A percentile compares a stretch with the other conserved stretches of the same genome.
phyloP scores from a whole-genome alignment of 2,797 vertebrate genomes.

The Mus spretus region DNA sequence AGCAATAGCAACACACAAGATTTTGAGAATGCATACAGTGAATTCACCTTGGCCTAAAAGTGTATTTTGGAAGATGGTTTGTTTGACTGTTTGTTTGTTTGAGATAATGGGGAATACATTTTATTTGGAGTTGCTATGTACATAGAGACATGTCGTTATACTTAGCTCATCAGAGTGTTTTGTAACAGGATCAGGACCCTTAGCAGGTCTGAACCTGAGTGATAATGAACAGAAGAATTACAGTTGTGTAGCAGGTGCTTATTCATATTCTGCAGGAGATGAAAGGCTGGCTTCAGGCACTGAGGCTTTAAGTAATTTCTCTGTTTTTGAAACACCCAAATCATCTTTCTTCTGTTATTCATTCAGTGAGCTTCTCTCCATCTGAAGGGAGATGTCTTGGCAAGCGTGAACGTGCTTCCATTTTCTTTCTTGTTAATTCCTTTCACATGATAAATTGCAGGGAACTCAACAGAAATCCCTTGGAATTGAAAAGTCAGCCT shows the following conservation, averaged over 20 bases:
- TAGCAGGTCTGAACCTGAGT: not conserved
- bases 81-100: not conserved
- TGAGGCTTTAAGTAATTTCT: slow-evolving; percentile 53
- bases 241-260: not conserved
- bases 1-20: not conserved
- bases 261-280: slow-evolving; percentile 25
- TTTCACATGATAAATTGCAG: slow-evolving; percentile 82
- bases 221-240: slow-evolving; percentile 38
- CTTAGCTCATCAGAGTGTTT: not conserved
- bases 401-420: slow-evolving; percentile 74
- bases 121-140: not conserved
- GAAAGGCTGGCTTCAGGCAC: not conserved
- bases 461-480: slow-evolving; percentile 75
- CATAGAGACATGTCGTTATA: not conserved
- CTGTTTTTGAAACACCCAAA: slow-evolving; percentile 70
- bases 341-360: slow-evolving; percentile 71
- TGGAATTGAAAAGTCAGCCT: slow-evolving; percentile 83
- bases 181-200: not conserved
- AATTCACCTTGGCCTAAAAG: not conserved
- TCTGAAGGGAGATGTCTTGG: slow-evolving; percentile 73
- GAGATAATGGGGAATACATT: not conserved
- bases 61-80: not conserved
- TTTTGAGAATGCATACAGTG: not conserved
- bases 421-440: slow-evolving; percentile 82
- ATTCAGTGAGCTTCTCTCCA: slow-evolving; percentile 72